Evolutionary conservation across 2,113 vertebrate species (phyloP).

Genomic region (Calyptomena viridis): DNA sequence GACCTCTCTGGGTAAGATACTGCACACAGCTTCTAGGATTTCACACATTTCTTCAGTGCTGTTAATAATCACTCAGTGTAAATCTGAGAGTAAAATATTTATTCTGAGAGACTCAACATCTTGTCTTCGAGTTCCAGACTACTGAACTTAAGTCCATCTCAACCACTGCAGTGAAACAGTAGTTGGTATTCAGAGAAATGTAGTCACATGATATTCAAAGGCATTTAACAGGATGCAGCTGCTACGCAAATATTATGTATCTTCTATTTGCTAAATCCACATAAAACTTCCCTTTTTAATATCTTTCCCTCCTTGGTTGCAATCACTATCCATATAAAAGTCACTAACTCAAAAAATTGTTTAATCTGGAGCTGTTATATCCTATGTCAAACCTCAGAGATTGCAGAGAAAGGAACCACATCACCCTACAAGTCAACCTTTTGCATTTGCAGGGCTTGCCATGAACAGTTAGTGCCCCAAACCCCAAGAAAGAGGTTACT

Average conservation of each 20-base stretch:
- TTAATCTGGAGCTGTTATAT: background rate
- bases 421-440: background rate
- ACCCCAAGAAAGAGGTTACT: background rate
- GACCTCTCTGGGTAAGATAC: background rate
- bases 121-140: too few relatives aligned
- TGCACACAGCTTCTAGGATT: background rate
- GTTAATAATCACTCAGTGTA: background rate
- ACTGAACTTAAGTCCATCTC: background rate
- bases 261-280: background rate
- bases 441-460: background rate
- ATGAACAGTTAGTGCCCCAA: background rate
- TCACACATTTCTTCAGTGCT: background rate
- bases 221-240: background rate
- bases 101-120: background rate
- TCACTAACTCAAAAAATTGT: background rate
- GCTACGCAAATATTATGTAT: background rate
- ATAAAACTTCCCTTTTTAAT: background rate
- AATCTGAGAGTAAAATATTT: background rate
- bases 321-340: background rate
- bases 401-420: background rate
- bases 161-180: background rate
- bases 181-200: background rate
- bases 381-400: background rate
- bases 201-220: background rate
- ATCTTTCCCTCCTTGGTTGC: background rate